Evolutionary conservation across 2,888 invertebrate genomes (phyloP), one percentile per base, ranked within the genome.

Genomic region (Harpalus rufipes): DNA sequence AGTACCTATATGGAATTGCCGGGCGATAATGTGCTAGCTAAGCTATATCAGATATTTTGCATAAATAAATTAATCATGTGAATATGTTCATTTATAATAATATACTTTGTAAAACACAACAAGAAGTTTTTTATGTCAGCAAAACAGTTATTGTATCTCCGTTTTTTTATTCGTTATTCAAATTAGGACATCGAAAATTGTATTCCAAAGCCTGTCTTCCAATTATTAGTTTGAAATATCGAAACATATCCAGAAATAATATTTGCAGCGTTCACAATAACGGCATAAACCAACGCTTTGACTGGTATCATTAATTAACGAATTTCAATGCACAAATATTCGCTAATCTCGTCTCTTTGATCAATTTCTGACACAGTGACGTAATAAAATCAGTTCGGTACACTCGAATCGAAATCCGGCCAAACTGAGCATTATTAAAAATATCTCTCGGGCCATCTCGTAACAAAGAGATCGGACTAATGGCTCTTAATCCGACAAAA

Each of bases 381-480:
- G 63, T 68, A 68, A 68, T 68, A 68, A 68, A 68, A 68, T 68
- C 68, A 68, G 68, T 68, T 68, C 39, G n/a, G 68, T 68, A 68
- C 68, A 32, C 32, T 68, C 32, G 14, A 0, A 39, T 2, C 25
- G n/a, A 68, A 32, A 68, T 68, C 39, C 32, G 7, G 1, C n/a
- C n/a, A 32, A 68, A n/a, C 68, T 32, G 14, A 68, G 25, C 68
- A 68, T 68, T 68, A 68, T 68, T 68, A 68, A 68, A 65, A 68
- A 68, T 68, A 68, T 63, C 63, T 18, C 39, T n/a, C 32, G 39
- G 14, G 68, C 32, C 68, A 68, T 68, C 39, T 63, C 63, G 8
- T 68, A 68, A 68, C 68, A 68, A 68, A 68, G 68, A 68, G 68
- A 68, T 68, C 14, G 14, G 63, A 68, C 68, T 68, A 68, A 68